Evolutionary conservation across 2,888 invertebrate genomes (phyloP).

Genomic region (Ichneumoninae sp.): DNA sequence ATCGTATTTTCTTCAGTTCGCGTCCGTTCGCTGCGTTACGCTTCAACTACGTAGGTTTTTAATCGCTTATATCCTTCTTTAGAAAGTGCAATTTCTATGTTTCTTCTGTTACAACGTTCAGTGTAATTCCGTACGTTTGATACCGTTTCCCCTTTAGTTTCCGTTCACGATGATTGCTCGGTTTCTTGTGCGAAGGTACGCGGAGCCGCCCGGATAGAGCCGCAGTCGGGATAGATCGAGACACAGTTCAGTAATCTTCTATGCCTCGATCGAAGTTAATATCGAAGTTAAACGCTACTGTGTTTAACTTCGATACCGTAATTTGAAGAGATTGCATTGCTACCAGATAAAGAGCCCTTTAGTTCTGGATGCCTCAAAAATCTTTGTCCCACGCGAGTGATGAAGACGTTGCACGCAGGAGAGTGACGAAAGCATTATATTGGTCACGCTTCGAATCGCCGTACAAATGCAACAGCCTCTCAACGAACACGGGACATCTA

Average conservation of each 20-base stretch:
- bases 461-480: constrained; percentile 44
- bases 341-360: constrained; percentile 10
- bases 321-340: not conserved
- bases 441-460: constrained; percentile 43
- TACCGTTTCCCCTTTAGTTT: constrained; percentile 2
- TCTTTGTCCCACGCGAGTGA: constrained; percentile 15
- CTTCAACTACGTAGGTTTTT: not conserved
- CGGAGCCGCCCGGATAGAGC: not conserved
- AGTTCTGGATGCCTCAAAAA: constrained; percentile 33
- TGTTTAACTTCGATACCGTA: too few species aligned
- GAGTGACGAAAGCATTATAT: constrained; percentile 39
- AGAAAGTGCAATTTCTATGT: constrained; percentile 40
- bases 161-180: constrained; percentile 7
- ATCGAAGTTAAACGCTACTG: constrained; percentile 2
- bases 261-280: constrained; percentile 7
- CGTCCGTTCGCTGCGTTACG: constrained; percentile 6
- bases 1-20: not conserved
- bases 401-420: constrained; percentile 1
- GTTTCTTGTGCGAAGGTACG: not conserved
- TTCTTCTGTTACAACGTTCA: constrained; percentile 41
- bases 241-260: not conserved
- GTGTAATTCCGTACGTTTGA: constrained; percentile 26
- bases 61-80: constrained; percentile 61
- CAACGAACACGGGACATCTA: constrained; percentile 19
- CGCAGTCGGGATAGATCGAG: constrained; percentile 6